These are phyloP conservation scores for Indicator maculatus DNA, from an alignment of 2,113 vertebrate genomes.

Conservation along the genomic window DNA sequence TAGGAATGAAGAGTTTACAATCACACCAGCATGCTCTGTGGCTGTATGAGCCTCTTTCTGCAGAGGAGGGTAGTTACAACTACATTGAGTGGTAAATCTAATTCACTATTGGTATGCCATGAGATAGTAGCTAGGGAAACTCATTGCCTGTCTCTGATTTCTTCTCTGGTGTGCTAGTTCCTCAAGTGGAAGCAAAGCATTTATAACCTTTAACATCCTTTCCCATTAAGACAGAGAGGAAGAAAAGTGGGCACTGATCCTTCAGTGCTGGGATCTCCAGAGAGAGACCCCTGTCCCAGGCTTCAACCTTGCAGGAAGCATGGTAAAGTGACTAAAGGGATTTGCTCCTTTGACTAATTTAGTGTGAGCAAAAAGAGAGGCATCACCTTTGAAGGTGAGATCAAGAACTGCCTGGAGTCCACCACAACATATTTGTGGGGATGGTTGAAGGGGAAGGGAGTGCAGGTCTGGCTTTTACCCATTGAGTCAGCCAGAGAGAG, in stretches of 20 bases:
- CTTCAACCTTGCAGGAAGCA: not conserved
- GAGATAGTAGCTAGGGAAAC: not conserved
- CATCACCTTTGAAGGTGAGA: accelerated
- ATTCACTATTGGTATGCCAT: not conserved
- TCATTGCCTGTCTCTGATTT: not conserved
- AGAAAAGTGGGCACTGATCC: accelerated
- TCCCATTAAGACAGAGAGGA: not conserved
- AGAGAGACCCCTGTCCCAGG: not conserved
- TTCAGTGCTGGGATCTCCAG: not conserved
- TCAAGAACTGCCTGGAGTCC: not conserved
- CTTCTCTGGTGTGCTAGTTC: not conserved
- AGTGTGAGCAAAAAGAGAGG: not conserved
- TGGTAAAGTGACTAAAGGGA: not conserved
- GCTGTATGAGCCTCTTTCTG: not conserved
- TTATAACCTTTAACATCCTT: not conserved
- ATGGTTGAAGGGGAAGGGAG: not conserved
- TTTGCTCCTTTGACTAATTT: not conserved
- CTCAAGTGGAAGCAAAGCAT: not conserved
- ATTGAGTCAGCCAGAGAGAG: not conserved
- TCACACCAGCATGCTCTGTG: not conserved
- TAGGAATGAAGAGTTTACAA: accelerated
- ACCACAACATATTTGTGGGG: not conserved
- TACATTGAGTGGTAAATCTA: not conserved
- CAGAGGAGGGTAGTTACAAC: not conserved
- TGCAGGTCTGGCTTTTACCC: not conserved